phyloP scores from a whole-genome alignment of 1,140 invertebrate species.

The Ooceraea biroi region DNA sequence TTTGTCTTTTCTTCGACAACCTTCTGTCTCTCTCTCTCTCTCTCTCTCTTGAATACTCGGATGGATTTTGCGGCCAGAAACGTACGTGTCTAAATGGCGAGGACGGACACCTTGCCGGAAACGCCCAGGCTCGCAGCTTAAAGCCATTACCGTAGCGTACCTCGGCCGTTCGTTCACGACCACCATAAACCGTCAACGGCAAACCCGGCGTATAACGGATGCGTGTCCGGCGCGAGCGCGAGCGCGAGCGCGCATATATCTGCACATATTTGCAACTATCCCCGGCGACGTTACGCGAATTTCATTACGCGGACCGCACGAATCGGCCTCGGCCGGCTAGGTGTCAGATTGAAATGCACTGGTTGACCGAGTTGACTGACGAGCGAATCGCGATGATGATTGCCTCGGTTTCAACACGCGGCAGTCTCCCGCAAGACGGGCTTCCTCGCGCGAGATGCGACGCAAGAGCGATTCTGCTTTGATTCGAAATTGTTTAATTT shows the following conservation, averaged over 20 bases:
- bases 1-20: background rate
- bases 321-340: constrained; percentile 58
- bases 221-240: constrained; percentile 19
- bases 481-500: too few species aligned
- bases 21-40: too few species aligned
- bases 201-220: constrained; percentile 52
- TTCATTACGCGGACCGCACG: constrained; percentile 57
- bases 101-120: constrained; percentile 29
- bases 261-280: constrained; percentile 56
- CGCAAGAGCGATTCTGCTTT: too few species aligned
- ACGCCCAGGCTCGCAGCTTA: constrained; percentile 18
- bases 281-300: constrained; percentile 48
- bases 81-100: constrained; percentile 23
- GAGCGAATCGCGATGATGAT: constrained; percentile 41
- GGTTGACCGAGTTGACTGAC: constrained; percentile 61
- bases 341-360: constrained; percentile 65
- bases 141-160: constrained; percentile 50
- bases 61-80: too few species aligned
- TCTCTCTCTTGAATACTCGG: too few species aligned
- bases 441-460: too few species aligned
- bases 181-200: constrained; percentile 59
- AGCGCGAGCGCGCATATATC: constrained; percentile 52
- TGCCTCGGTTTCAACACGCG: constrained; percentile 25
- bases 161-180: constrained; percentile 28
- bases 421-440: background rate